Percentiles rank a stretch among this genome's conserved stretches.
Conservation (phyloP, 1,140 invertebrate species). For the Lucilia cuprina region DNA sequence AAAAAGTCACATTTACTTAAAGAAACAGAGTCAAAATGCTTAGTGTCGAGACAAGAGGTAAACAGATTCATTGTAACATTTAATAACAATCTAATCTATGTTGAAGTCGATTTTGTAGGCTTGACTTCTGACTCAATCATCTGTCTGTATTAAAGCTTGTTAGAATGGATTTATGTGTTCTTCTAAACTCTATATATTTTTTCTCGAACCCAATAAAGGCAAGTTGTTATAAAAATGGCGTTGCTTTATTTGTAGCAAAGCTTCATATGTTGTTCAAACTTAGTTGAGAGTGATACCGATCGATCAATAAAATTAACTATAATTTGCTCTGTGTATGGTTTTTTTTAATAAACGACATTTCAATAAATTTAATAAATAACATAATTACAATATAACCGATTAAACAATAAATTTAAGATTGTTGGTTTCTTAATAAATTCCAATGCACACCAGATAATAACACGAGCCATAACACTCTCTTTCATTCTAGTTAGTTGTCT, state of each 20-base stretch:
- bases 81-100: not conserved
- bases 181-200: too few relatives aligned
- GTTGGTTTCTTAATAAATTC: not conserved
- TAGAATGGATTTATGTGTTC: too few relatives aligned
- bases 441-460: not conserved
- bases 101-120: too few relatives aligned
- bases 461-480: not conserved
- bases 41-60: not conserved
- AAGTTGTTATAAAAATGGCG: too few relatives aligned
- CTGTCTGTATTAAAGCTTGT: too few relatives aligned
- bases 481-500: not conserved
- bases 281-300: too few relatives aligned
- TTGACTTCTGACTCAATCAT: not conserved
- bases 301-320: too few relatives aligned
- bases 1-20: too few relatives aligned
- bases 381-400: not conserved
- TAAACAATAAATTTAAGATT: not conserved
- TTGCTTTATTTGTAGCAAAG: too few relatives aligned
- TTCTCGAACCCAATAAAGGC: too few relatives aligned
- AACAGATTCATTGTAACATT: not conserved
- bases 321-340: not conserved
- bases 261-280: too few relatives aligned
- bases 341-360: not conserved
- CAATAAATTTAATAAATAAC: not conserved
- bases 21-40: not conserved